Evolutionary conservation across 2,113 vertebrate species (phyloP).

Genomic region (Hippocampus guttulatus): DNA sequence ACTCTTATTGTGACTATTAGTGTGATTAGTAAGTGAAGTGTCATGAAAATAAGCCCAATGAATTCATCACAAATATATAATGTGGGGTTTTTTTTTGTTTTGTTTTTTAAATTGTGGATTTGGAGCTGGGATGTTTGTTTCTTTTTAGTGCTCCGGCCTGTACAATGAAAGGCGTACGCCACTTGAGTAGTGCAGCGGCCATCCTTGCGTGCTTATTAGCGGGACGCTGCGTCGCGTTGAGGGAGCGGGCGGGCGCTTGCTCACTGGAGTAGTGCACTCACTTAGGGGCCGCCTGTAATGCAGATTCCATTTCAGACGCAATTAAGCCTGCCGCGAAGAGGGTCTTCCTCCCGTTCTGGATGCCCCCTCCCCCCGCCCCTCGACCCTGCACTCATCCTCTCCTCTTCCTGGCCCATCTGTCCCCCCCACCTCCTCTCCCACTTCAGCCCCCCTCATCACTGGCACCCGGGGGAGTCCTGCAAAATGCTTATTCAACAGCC

Average conservation of each 20-base stretch:
- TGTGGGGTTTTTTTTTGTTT: no score
- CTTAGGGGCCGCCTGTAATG: slow-evolving; percentile 74
- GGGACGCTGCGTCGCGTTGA: slow-evolving; percentile 39
- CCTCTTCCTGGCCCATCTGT: slow-evolving; percentile 28
- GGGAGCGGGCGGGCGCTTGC: slow-evolving; percentile 28
- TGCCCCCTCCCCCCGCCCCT: slow-evolving; percentile 25
- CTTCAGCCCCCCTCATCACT: slow-evolving; percentile 43
- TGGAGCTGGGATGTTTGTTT: not conserved
- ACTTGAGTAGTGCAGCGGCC: slow-evolving; percentile 41
- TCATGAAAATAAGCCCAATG: not conserved
- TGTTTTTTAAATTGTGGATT: no score
- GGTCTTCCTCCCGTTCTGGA: slow-evolving; percentile 60
- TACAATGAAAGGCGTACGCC: slow-evolving; percentile 6
- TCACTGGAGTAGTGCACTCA: slow-evolving; percentile 73
- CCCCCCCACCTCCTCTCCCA: slow-evolving; percentile 21
- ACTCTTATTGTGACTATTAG: no score
- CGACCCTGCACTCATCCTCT: slow-evolving; percentile 26
- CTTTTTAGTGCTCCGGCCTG: not conserved
- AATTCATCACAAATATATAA: not conserved
- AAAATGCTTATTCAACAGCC: slow-evolving; percentile 82
- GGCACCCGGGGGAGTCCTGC: slow-evolving; percentile 68
- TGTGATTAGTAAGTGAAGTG: not conserved
- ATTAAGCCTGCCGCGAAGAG: slow-evolving; percentile 67
- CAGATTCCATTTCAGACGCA: slow-evolving; percentile 79
- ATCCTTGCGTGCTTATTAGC: slow-evolving; percentile 42